phyloP scores from a whole-genome alignment of 2,113 vertebrate genomes.

The Perccottus glenii region DNA sequence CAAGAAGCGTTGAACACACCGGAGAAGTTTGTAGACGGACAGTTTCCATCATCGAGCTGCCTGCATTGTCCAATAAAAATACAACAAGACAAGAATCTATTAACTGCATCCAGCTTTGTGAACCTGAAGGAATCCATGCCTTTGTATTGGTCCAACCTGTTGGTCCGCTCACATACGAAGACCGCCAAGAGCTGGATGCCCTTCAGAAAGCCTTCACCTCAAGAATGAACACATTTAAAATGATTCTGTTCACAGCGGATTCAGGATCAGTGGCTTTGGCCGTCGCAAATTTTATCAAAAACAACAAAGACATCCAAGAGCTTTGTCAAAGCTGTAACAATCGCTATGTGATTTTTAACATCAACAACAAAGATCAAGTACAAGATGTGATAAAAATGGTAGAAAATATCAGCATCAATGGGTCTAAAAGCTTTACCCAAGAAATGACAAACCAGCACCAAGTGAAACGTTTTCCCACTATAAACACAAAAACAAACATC shows the following conservation, averaged over 20 bases:
- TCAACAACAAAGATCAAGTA: constrained; percentile 5
- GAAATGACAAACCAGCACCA: neutral
- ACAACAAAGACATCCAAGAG: neutral
- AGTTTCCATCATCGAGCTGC: constrained; percentile 46
- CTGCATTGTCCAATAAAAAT: constrained; percentile 19
- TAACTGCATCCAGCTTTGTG: constrained; percentile 34
- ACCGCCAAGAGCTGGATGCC: neutral
- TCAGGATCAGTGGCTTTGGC: constrained; percentile 4
- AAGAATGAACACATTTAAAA: constrained; percentile 21
- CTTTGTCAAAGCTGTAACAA: constrained; percentile 19
- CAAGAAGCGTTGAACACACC: constrained; percentile 23
- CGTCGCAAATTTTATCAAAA: neutral
- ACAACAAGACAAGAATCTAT: neutral
- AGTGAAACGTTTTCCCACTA: neutral
- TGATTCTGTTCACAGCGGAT: constrained; percentile 35
- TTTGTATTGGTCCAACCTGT: constrained; percentile 24
- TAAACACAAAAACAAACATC: neutral
- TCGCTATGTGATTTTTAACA: constrained; percentile 4
- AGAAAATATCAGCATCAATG: neutral
- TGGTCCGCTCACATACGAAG: constrained; percentile 1
- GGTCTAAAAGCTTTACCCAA: neutral
- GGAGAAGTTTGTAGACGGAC: constrained; percentile 6
- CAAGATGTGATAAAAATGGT: neutral
- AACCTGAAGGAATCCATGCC: constrained; percentile 34
- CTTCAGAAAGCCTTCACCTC: constrained; percentile 26